These are phyloP conservation scores for Drosophila lutescens DNA, from an alignment of 2,888 invertebrate species.

Conservation along the genomic window DNA sequence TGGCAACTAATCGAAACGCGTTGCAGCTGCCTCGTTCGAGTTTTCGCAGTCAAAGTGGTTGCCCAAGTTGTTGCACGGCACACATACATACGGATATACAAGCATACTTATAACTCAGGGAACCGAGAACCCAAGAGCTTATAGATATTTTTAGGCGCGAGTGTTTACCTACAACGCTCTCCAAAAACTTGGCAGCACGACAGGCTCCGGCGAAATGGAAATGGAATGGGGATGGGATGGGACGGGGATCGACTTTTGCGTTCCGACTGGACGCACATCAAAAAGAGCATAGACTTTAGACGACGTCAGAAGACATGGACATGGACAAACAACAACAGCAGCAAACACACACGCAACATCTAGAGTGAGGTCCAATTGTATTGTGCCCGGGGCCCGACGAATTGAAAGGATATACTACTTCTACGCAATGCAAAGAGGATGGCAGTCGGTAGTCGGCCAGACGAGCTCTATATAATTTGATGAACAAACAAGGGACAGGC, in stretches of 20 bases:
- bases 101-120: constrained; percentile 9
- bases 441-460: constrained; percentile 50
- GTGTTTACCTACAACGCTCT: constrained; percentile 75
- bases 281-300: constrained; percentile 38
- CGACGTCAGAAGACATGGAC: constrained; percentile 74
- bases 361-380: constrained; percentile 44
- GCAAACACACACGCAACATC: constrained; percentile 7
- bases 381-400: constrained; percentile 54
- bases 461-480: constrained; percentile 75
- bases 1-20: constrained; percentile 78
- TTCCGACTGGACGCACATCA: constrained; percentile 74
- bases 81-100: constrained; percentile 37
- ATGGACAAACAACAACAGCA: constrained; percentile 69
- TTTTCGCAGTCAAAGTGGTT: constrained; percentile 64
- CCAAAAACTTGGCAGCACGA: constrained; percentile 65
- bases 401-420: constrained; percentile 51
- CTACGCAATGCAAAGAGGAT: constrained; percentile 45
- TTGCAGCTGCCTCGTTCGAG: constrained; percentile 69
- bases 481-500: constrained; percentile 72
- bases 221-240: background rate
- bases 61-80: constrained; percentile 67
- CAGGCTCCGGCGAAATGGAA: constrained; percentile 16
- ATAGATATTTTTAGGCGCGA: constrained; percentile 78
- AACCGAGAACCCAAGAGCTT: constrained; percentile 56
- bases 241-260: constrained; percentile 49